Percentiles rank a stretch among this genome's conserved stretches.
Evolutionary conservation across 2,113 vertebrate genomes (phyloP).

Genomic region (Paratilapia polleni): DNA sequence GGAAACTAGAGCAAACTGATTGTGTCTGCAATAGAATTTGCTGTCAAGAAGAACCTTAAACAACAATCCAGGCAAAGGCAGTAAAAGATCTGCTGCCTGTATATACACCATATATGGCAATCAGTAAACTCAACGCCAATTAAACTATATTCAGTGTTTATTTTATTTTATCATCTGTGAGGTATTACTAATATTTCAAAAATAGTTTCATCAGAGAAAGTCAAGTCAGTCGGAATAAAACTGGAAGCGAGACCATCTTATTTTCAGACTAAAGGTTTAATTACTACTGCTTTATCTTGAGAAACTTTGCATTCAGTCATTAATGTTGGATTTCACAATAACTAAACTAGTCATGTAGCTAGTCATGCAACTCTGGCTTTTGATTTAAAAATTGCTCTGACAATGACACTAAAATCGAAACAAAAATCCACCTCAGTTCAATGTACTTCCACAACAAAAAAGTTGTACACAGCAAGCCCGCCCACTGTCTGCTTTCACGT

Average conservation of each 20-base stretch:
- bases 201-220: not conserved
- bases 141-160: not conserved
- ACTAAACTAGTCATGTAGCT: not conserved
- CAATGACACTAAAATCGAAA: not conserved
- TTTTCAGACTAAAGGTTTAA: conserved; percentile 12
- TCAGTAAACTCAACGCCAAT: not conserved
- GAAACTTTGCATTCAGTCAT: not conserved
- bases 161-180: not conserved
- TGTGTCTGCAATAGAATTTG: not conserved
- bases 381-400: not conserved
- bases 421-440: not conserved
- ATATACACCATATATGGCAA: not conserved
- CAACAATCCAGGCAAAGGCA: not conserved
- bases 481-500: no score
- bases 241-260: not conserved
- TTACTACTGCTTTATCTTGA: not conserved
- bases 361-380: not conserved
- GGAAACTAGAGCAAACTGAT: not conserved
- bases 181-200: not conserved
- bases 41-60: not conserved
- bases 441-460: no score
- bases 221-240: not conserved
- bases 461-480: no score
- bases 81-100: not conserved
- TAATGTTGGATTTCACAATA: not conserved